Conservation (phyloP, 2,888 invertebrate genomes). For the Heteromurus nitidus region DNA sequence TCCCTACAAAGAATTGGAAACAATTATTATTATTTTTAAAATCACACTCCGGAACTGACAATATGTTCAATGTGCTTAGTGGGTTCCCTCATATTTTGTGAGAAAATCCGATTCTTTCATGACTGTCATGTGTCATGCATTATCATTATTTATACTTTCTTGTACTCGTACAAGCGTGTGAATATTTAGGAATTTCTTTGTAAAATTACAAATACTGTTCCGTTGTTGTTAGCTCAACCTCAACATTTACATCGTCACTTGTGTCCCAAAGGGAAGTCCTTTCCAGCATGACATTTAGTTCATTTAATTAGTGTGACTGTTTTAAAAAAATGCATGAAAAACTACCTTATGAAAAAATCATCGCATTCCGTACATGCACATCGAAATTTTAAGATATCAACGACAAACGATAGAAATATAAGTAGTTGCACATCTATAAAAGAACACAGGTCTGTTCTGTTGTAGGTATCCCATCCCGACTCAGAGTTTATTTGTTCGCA, state of each 20-base stretch:
- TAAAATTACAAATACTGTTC: not conserved
- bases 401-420: no score
- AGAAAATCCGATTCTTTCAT: not conserved
- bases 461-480: no score
- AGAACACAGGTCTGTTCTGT: no score
- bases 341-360: not conserved
- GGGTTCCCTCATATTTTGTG: not conserved
- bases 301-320: not conserved
- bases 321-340: not conserved
- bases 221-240: not conserved
- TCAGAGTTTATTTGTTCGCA: no score
- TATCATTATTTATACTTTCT: not conserved
- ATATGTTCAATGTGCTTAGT: not conserved
- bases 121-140: not conserved
- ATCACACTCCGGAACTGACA: no score
- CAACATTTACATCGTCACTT: no score
- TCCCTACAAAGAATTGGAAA: no score
- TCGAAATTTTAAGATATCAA: not conserved
- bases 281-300: no score
- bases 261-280: no score
- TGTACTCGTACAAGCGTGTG: not conserved
- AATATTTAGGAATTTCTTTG: no score
- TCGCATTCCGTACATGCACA: not conserved
- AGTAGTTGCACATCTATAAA: no score
- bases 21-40: no score